Percentiles rank a stretch among this genome's conserved stretches.
phyloP scores from a whole-genome alignment of 2,797 vertebrate species.

The Eurystomus glaucurus region DNA sequence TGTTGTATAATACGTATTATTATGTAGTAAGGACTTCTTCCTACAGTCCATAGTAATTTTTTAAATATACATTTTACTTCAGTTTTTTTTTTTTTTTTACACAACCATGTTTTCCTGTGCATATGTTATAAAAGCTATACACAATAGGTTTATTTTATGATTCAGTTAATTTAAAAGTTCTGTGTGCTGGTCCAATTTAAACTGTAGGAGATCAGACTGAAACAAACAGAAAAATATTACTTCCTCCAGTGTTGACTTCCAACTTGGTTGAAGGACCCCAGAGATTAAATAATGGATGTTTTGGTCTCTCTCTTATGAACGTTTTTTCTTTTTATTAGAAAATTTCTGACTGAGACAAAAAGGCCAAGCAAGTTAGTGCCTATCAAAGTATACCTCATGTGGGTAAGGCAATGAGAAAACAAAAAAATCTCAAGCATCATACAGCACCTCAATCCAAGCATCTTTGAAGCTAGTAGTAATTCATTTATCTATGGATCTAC shows the following conservation, averaged over 20 bases:
- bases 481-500: constrained; percentile 49
- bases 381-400: constrained; percentile 70
- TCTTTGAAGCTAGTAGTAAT: constrained; percentile 40
- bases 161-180: constrained; percentile 63
- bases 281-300: constrained; percentile 74
- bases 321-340: constrained; percentile 82
- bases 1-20: not conserved
- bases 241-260: constrained; percentile 74
- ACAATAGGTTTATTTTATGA: constrained; percentile 37
- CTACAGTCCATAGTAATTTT: not conserved
- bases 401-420: constrained; percentile 51
- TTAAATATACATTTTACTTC: not conserved
- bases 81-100: not conserved
- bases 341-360: constrained; percentile 78
- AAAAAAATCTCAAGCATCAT: constrained; percentile 22
- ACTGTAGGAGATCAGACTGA: constrained; percentile 72
- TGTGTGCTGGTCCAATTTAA: constrained; percentile 73
- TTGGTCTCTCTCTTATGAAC: constrained; percentile 69
- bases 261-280: constrained; percentile 76
- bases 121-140: not conserved
- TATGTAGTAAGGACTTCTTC: not conserved
- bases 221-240: constrained; percentile 74
- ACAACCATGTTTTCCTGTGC: not conserved
- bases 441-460: constrained; percentile 1
- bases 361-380: constrained; percentile 45